Conservation (phyloP, 1,140 invertebrate species). For the Drosophila watanabei region DNA sequence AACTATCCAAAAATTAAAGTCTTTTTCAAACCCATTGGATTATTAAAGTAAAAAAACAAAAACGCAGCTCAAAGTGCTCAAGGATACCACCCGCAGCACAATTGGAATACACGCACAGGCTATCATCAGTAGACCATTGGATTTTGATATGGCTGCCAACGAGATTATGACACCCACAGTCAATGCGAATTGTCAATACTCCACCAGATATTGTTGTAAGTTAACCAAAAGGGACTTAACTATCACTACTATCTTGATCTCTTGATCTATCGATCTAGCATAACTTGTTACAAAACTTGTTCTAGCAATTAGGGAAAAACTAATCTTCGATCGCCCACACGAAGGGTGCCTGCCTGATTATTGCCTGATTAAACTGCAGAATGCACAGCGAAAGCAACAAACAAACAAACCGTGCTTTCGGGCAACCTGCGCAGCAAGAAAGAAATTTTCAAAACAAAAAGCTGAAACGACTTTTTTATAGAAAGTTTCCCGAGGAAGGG, state of each 20-base stretch:
- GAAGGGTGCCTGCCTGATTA: no score
- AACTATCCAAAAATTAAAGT: constrained; percentile 55
- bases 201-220: constrained; percentile 85
- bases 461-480: constrained; percentile 51
- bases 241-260: background rate
- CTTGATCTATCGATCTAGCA: background rate
- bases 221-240: constrained; percentile 2
- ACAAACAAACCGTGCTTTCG: constrained; percentile 39
- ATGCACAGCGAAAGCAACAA: constrained; percentile 55
- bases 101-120: constrained; percentile 20
- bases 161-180: constrained; percentile 84
- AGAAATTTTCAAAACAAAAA: constrained; percentile 57
- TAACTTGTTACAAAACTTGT: background rate
- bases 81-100: constrained; percentile 45
- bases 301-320: constrained; percentile 6
- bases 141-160: constrained; percentile 81
- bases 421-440: constrained; percentile 47
- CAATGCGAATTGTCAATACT: constrained; percentile 84
- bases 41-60: constrained; percentile 22
- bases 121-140: constrained; percentile 17
- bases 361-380: constrained; percentile 16
- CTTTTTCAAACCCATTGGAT: constrained; percentile 56
- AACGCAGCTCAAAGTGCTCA: constrained; percentile 6
- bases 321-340: constrained; percentile 5
- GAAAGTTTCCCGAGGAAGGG: constrained; percentile 53